A percentile compares a stretch with the other conserved stretches of the same genome.
Conservation (phyloP, 2,113 vertebrate genomes). For the Psophia crepitans region DNA sequence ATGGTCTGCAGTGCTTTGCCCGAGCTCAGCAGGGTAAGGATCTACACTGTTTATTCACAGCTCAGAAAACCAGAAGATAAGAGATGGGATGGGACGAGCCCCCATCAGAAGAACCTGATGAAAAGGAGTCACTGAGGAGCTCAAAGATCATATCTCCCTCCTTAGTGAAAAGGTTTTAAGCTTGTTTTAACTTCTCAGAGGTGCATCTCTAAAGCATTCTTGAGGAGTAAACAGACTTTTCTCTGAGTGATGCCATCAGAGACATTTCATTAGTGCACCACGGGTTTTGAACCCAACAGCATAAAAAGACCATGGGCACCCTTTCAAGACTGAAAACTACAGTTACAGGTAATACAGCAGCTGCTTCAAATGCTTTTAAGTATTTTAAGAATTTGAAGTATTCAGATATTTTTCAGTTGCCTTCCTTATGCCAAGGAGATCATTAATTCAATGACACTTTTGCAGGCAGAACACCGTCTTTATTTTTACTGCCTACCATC, state of each 20-base stretch:
- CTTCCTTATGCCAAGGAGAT: background rate
- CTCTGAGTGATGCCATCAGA: background rate
- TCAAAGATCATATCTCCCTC: background rate
- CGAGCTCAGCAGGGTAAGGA: background rate
- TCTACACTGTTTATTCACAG: background rate
- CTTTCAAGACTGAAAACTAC: background rate
- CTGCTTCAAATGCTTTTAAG: background rate
- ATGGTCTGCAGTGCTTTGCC: background rate
- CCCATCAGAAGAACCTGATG: background rate
- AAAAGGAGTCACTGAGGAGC: background rate
- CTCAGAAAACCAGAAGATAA: background rate
- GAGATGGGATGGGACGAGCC: background rate
- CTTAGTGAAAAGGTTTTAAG: background rate
- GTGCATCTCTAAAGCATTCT: background rate
- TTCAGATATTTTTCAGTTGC: background rate
- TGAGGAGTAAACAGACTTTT: background rate
- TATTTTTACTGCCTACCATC: background rate
- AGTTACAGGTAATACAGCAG: background rate
- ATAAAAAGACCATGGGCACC: fast-evolving
- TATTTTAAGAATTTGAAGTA: background rate
- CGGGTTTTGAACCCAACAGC: fast-evolving
- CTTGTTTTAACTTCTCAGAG: background rate
- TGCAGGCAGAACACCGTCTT: background rate
- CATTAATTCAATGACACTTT: background rate
- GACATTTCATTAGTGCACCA: background rate